These are phyloP conservation scores for Engraulis encrasicolus DNA, from an alignment of 2,113 vertebrate species.

Conservation along the genomic window DNA sequence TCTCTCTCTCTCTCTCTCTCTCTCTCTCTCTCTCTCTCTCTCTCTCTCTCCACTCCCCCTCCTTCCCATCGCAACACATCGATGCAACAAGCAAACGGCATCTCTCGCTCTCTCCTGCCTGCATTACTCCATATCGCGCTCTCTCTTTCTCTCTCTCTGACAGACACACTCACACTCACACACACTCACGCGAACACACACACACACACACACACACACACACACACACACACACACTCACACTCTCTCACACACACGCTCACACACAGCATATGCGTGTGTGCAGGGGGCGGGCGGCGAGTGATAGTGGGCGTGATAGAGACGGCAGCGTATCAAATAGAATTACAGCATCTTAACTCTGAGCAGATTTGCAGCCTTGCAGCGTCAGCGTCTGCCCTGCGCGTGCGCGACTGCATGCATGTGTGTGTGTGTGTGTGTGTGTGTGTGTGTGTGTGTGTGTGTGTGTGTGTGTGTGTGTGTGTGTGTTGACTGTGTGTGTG, in stretches of 20 bases:
- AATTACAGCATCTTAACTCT: slow-evolving; percentile 38
- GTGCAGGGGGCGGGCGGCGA: neutral
- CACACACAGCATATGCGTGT: neutral
- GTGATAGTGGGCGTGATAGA: neutral
- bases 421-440: neutral
- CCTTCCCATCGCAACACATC: neutral
- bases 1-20: too few relatives aligned
- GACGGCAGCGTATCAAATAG: slow-evolving; percentile 33
- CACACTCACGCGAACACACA: neutral
- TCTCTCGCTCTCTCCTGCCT: neutral
- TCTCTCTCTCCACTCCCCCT: neutral
- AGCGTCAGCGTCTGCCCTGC: slow-evolving; percentile 34
- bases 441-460: neutral
- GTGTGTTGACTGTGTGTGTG: neutral
- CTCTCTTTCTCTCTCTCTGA: too few relatives aligned
- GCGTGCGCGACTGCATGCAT: neutral
- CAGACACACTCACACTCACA: neutral
- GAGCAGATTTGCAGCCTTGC: slow-evolving; percentile 35
- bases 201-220: slow-evolving; percentile 17
- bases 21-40: too few relatives aligned
- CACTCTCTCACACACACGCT: neutral
- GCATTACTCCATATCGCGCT: neutral
- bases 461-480: neutral
- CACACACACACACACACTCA: neutral
- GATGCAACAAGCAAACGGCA: neutral